phyloP scores from a whole-genome alignment of 2,113 vertebrate genomes.

The Bostrychus sinensis region DNA sequence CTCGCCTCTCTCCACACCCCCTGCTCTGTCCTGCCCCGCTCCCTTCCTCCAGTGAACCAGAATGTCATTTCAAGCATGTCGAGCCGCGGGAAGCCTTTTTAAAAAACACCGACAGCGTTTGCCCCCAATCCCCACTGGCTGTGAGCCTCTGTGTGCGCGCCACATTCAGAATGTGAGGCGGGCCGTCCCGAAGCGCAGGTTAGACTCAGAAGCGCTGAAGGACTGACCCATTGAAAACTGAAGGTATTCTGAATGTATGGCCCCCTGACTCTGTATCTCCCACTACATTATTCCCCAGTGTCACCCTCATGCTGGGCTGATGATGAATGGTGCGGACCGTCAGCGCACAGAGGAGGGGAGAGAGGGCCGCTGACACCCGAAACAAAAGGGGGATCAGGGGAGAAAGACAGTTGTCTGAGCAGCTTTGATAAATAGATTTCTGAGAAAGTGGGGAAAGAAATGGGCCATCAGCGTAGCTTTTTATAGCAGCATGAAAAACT shows the following conservation, averaged over 20 bases:
- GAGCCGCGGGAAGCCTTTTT: slow-evolving; percentile 73
- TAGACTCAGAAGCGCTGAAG: slow-evolving; percentile 80
- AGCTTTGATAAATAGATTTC: slow-evolving; percentile 9
- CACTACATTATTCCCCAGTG: slow-evolving; percentile 26
- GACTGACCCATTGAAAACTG: slow-evolving; percentile 85
- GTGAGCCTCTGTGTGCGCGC: slow-evolving; percentile 32
- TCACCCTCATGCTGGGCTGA: slow-evolving; percentile 65
- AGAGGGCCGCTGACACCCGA: slow-evolving; percentile 50
- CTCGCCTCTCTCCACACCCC: slow-evolving; percentile 17
- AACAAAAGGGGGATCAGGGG: slow-evolving; percentile 39
- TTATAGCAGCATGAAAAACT: not conserved
- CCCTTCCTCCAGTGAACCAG: slow-evolving; percentile 53
- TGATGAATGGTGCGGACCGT: slow-evolving; percentile 58
- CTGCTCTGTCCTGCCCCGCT: slow-evolving; percentile 40
- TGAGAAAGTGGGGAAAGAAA: slow-evolving; percentile 26
- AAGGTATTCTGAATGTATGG: slow-evolving; percentile 78
- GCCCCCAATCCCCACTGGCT: slow-evolving; percentile 43
- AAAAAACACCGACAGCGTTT: slow-evolving; percentile 78
- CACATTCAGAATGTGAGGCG: slow-evolving; percentile 9
- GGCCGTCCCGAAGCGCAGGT: slow-evolving; percentile 79
- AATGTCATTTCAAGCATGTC: slow-evolving; percentile 82
- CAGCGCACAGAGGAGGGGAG: slow-evolving; percentile 39
- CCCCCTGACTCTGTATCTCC: slow-evolving; percentile 30
- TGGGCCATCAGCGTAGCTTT: slow-evolving; percentile 16
- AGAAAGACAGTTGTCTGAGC: slow-evolving; percentile 23